A percentile compares a stretch with the other conserved stretches of the same genome.
Conservation (phyloP, 2,113 vertebrate species). For the Thamnaconus septentrionalis region DNA sequence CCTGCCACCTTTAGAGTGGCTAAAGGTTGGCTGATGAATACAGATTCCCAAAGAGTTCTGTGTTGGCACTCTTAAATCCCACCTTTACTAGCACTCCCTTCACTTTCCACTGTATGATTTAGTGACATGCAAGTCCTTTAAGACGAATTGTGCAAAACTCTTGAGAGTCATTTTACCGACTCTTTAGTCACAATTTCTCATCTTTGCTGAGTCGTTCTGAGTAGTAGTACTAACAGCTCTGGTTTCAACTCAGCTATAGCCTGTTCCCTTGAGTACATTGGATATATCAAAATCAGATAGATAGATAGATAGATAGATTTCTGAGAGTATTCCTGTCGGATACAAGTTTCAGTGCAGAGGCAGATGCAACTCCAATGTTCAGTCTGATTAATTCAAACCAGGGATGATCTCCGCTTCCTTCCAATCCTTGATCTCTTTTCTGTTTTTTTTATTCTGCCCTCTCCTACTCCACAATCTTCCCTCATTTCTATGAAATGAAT, state of each 20-base stretch:
- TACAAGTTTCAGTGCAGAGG: slow-evolving; percentile 13
- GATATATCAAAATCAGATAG: too few relatives aligned
- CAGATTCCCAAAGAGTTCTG: slow-evolving; percentile 20
- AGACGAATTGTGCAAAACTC: too few relatives aligned
- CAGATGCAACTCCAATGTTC: slow-evolving; percentile 3
- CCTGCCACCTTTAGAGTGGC: slow-evolving; percentile 13
- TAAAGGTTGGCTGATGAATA: slow-evolving; percentile 32
- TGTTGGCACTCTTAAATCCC: slow-evolving; percentile 15
- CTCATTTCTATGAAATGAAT: slow-evolving; percentile 34
- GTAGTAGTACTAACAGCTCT: too few relatives aligned
- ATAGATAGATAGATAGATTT: too few relatives aligned
- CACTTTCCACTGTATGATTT: too few relatives aligned
- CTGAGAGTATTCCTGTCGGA: background rate
- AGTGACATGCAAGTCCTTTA: too few relatives aligned
- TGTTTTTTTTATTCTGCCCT: too few relatives aligned
- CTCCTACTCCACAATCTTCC: slow-evolving; percentile 18
- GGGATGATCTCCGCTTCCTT: slow-evolving; percentile 25
- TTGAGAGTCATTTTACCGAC: too few relatives aligned
- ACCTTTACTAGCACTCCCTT: background rate
- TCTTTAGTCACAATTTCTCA: too few relatives aligned
- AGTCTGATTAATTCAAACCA: slow-evolving; percentile 23
- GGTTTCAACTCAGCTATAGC: too few relatives aligned
- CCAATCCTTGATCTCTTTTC: slow-evolving; percentile 36
- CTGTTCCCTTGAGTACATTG: too few relatives aligned
- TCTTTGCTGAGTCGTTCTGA: too few relatives aligned